Evolutionary conservation across 2,888 invertebrate species (phyloP), one percentile per base, ranked within the genome.

Genomic region (Bombyx huttoni): DNA sequence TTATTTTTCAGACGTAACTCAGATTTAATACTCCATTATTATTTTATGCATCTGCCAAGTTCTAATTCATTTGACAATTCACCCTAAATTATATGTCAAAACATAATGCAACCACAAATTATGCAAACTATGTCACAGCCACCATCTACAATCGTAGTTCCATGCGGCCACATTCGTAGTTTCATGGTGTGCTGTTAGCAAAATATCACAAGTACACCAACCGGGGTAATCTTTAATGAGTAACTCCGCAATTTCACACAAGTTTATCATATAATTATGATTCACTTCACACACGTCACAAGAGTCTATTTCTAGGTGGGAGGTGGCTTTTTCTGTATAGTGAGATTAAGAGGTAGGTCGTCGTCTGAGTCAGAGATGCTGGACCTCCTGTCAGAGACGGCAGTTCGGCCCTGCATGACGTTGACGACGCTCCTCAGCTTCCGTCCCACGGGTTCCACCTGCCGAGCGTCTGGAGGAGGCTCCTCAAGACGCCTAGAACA

Each of bases 361-460:
- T 84, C 84, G 49, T 85, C 85, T 1, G 83, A 76, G 59, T 83
- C 84, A 0, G 78, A 69, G 40, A 40, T 46, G 57, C 34, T 34
- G 13, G 33, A 9, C 7, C 35, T 52, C 52, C 34, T 46, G 47
- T 24, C 46, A 12, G 34, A 34, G 48, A 7, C 45, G 13, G 49
- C 24, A 0, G 40, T 12, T 3, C 40, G 40, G 45, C 51, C 62
- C 56, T 68, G 70, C 59, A 83, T 75, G 53, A 81, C 77, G 59
- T 72, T 81, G 47, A 86, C 83, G 54, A 86, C 84, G 68, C 86
- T 86, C 63, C 66, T 80, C 75, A 87, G 81, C 74, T 78, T 79
- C 75, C 59, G 45, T 64, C 12, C 50, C 12, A 33, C 34, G 1
- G 48, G 54, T 57, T 1, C 54, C 8, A 10, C 52, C 47, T 24